phyloP scores from a whole-genome alignment of 2,797 vertebrate species.

The Gallirallus australis region DNA sequence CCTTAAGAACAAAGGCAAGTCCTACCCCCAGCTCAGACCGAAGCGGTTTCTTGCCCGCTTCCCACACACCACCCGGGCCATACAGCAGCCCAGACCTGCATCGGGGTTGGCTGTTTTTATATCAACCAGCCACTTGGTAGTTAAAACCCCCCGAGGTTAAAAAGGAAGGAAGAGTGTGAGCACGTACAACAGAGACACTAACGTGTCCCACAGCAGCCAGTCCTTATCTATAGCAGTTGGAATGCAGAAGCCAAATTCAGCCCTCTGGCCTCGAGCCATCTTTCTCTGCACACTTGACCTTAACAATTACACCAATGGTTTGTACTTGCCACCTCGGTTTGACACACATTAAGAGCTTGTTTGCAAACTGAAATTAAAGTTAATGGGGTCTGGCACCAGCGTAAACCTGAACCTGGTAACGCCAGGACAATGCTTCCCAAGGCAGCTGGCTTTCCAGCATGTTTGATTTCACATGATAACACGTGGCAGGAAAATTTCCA shows the following conservation, averaged over 20 bases:
- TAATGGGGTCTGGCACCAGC: conserved; percentile 46
- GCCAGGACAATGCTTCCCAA: fast-evolving
- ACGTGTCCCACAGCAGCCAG: neutral
- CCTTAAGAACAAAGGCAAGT: neutral
- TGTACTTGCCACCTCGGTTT: neutral
- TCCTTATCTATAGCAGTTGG: conserved; percentile 27
- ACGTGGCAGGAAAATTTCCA: conserved; percentile 45
- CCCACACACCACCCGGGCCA: neutral
- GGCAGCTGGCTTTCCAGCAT: neutral
- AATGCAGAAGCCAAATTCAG: conserved; percentile 40
- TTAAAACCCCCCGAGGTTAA: neutral
- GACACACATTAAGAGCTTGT: neutral
- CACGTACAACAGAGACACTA: neutral
- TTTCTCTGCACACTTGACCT: conserved; percentile 41
- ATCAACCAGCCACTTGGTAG: neutral
- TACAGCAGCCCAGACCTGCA: neutral
- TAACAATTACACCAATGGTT: conserved; percentile 10
- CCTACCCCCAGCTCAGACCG: neutral
- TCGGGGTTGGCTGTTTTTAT: neutral
- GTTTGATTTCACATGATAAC: conserved; percentile 43
- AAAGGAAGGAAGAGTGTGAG: conserved; percentile 27
- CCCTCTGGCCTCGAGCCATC: conserved; percentile 7
- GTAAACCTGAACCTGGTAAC: neutral
- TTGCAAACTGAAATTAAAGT: conserved; percentile 26
- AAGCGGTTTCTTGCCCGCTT: neutral